Evolutionary conservation across 2,113 vertebrate species (phyloP), one percentile per base, ranked within the genome.

Genomic region (Python bivittatus): DNA sequence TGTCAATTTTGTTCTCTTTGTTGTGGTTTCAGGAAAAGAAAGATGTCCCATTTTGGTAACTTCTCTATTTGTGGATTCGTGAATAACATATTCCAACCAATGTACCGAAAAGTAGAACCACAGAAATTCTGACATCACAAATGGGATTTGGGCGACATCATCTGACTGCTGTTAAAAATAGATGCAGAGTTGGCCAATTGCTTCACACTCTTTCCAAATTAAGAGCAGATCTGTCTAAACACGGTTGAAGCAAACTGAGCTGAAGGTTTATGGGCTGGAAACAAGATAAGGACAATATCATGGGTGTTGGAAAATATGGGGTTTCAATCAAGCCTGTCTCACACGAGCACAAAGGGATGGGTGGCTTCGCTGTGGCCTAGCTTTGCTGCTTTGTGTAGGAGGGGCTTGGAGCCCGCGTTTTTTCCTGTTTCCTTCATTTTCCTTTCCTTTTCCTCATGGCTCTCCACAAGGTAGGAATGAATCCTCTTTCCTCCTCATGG

Each of bases 91-190:
- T 0, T n/a, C 90, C 72, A 79, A 6, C 0, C 38, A 27, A 38
- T 42, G 87, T 86, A 84, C 27, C 11, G 38, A 61, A 13, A 87
- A 38, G 25, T 48, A 89, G 52, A 22, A 22, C 58, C 44, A 2
- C 22, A 0, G 8, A 1, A 33, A 17, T 58, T 87, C 4, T 84
- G 91, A 52, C 84, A 25, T 42, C 25, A 60, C 90, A 79, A 52
- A 1, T 79, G 25, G 42, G 52, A 64, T 86, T 93, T 88, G 33
- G 56, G 54, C 2, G 54, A 88, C 27, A 61, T 79, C 64, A 27
- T 83, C 72, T 84, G 54, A 25, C 61, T 52, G 25, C 29, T 52
- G 68, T 48, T 95, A 84, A 94, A 94, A 93, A 93, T 90, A 92
- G 58, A 89, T 53, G 15, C 61, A 52, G 38, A 87, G 23, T 57